These are phyloP conservation scores for Pristiophorus japonicus DNA, from an alignment of 2,113 vertebrate genomes.

Conservation along the genomic window DNA sequence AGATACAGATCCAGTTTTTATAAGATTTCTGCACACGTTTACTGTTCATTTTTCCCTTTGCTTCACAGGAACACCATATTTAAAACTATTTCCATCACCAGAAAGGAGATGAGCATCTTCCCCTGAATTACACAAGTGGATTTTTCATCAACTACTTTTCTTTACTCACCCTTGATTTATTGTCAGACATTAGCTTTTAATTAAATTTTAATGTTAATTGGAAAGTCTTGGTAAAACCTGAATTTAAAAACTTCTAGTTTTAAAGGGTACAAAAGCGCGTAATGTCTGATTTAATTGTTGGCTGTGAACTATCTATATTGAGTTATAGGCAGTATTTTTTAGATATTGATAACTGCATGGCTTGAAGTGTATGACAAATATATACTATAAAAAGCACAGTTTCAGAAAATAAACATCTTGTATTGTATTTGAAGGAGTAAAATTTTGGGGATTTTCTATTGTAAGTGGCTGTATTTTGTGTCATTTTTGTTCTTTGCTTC, in stretches of 20 bases:
- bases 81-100: not conserved
- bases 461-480: constrained; percentile 18
- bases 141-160: not conserved
- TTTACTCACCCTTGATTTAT: constrained; percentile 29
- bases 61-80: constrained; percentile 29
- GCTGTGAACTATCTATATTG: constrained; percentile 31
- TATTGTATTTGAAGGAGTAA: constrained; percentile 22
- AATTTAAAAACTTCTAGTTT: constrained; percentile 26
- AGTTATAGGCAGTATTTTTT: constrained; percentile 34
- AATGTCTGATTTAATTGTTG: constrained; percentile 35
- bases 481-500: constrained; percentile 33
- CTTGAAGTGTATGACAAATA: constrained; percentile 23
- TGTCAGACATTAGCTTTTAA: constrained; percentile 4
- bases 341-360: constrained; percentile 37
- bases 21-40: not conserved
- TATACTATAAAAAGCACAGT: constrained; percentile 34
- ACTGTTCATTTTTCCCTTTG: not conserved
- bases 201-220: constrained; percentile 21
- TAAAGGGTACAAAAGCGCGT: not conserved
- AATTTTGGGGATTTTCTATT: not conserved
- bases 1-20: not conserved
- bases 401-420: constrained; percentile 36
- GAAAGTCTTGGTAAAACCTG: constrained; percentile 27
- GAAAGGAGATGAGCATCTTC: constrained; percentile 7
- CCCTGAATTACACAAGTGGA: constrained; percentile 6